Percentiles rank a stretch among this genome's conserved stretches.
These are phyloP conservation scores for Micromesistius poutassou DNA, from an alignment of 2,797 vertebrate genomes.

Conservation along the genomic window DNA sequence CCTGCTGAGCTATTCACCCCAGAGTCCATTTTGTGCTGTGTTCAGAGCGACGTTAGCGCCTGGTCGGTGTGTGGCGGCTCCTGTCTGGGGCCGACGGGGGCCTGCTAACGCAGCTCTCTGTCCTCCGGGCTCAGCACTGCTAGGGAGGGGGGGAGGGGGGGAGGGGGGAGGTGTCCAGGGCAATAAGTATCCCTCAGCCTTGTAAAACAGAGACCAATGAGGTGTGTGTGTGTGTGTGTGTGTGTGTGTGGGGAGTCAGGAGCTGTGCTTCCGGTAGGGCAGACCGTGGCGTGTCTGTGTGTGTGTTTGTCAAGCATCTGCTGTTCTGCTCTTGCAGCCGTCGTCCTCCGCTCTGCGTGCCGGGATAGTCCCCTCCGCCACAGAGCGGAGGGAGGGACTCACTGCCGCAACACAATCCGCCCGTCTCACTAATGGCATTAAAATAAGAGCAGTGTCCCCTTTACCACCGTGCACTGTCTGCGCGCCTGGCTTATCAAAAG, in stretches of 20 bases:
- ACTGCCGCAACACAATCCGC: constrained; percentile 38
- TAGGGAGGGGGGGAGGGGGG: no score
- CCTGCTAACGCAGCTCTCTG: neutral
- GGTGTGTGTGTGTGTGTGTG: neutral
- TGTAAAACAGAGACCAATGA: neutral
- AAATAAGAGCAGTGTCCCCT: constrained; percentile 46
- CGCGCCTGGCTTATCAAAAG: constrained; percentile 41
- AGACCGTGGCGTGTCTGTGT: neutral
- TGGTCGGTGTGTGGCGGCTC: neutral
- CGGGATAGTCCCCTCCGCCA: neutral
- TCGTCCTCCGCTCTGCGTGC: neutral
- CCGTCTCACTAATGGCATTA: constrained; percentile 63
- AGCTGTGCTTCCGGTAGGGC: neutral
- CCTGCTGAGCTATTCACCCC: constrained; percentile 9
- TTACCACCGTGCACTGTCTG: constrained; percentile 23
- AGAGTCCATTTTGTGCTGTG: neutral
- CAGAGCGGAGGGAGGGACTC: constrained; percentile 11
- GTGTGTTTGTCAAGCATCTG: neutral
- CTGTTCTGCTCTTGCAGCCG: neutral
- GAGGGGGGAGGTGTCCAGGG: neutral
- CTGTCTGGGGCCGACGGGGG: no score
- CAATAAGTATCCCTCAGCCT: neutral
- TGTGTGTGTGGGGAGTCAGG: neutral
- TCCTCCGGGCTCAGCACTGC: no score
- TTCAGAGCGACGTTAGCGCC: neutral